Evolutionary conservation across 2,113 vertebrate species (phyloP).

Genomic region (Tretioscincus oriximinensis): DNA sequence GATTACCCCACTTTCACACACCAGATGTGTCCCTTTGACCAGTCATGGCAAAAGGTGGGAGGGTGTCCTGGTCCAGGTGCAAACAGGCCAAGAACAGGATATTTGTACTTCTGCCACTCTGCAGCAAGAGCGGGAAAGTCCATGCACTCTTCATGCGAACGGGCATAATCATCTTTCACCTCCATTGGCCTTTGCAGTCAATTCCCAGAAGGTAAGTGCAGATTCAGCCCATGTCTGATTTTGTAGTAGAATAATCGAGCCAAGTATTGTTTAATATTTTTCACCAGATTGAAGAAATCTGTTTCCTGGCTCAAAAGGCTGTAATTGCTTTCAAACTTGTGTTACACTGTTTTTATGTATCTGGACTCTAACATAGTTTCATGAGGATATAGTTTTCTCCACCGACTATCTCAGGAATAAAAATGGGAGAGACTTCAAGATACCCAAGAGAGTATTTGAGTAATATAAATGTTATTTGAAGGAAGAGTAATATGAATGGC

Average conservation of each 20-base stretch:
- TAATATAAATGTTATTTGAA: background rate
- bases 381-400: background rate
- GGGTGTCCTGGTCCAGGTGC: too few relatives aligned
- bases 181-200: too few relatives aligned
- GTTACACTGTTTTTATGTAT: background rate
- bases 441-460: background rate
- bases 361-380: background rate
- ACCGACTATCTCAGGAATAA: background rate
- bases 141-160: too few relatives aligned
- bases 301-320: background rate
- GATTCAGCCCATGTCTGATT: background rate
- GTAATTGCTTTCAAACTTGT: background rate
- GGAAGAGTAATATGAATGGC: too few relatives aligned
- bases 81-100: too few relatives aligned
- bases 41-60: too few relatives aligned
- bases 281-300: background rate
- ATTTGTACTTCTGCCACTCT: too few relatives aligned
- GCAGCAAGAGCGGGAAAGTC: too few relatives aligned
- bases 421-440: background rate
- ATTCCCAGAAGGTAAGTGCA: too few relatives aligned
- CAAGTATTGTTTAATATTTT: background rate
- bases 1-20: too few relatives aligned
- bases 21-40: too few relatives aligned
- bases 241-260: background rate
- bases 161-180: too few relatives aligned